Evolutionary conservation across 2,797 vertebrate species (phyloP), one percentile per base, ranked within the genome.

Genomic region (Anabas testudineus): DNA sequence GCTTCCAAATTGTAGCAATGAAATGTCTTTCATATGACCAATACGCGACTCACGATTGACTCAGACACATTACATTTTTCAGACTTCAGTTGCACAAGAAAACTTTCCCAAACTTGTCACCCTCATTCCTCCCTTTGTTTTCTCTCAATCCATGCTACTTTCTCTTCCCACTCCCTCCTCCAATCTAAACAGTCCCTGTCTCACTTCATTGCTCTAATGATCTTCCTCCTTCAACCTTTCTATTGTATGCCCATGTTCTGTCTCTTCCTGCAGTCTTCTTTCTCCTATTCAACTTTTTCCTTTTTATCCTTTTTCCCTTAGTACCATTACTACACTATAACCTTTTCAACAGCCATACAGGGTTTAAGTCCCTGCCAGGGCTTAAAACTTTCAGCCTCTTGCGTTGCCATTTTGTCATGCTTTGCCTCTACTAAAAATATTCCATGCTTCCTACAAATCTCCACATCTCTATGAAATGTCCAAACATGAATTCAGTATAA

Each of bases 201-300:
- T 36, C 67, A 53, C 70, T 72, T 71, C 41, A 46, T 78, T 24
- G 7, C 63, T 54, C 46, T 75, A 43, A 80, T 70, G 59, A 72
- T 57, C 74, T 36, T 64, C 26, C n/a, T 62, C 43, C 54, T 64
- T 67, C 49, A 59, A 34, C 64, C 19, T 36, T 24, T 26, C 60
- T 32, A 26, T 73, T 76, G 47, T 78, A 22, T 52, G 52, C 9
- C 34, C 19, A 10, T 51, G 49, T 67, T 64, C 13, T 22, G 71
- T 32, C 53, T 68, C 69, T 49, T 68, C 64, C 74, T 71, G 62
- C 62, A 63, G 46, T 74, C 74, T 72, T 28, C 63, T 58, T 45
- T 39, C 51, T n/a, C 49, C 54, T 53, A 73, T 62, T 66, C 73
- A 68, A 68, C 39, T 39, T 45, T 51, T 39, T 47, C 14, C 41